Evolutionary conservation across 2,888 invertebrate species (phyloP).

Genomic region (Agrotis ipsilon): DNA sequence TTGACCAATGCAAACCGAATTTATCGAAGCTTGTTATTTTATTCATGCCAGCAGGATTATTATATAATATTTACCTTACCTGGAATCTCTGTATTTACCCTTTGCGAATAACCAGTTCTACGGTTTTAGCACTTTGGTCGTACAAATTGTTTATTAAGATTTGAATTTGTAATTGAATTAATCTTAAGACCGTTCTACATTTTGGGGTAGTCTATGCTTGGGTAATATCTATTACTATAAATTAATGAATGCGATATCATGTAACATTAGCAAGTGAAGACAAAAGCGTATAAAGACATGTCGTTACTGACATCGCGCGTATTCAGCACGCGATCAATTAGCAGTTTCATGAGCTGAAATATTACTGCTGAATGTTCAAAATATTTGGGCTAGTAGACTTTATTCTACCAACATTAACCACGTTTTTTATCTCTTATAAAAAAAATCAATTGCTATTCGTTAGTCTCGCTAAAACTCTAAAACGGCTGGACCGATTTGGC

Average conservation of each 20-base stretch:
- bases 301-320: no score
- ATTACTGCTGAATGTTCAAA: no score
- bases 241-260: neutral
- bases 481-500: no score
- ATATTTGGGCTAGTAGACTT: no score
- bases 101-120: conserved; percentile 33
- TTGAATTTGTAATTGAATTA: conserved; percentile 25
- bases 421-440: no score
- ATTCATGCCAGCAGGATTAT: conserved; percentile 40
- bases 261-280: neutral
- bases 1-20: conserved; percentile 28
- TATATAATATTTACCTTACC: conserved; percentile 43
- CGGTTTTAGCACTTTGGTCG: conserved; percentile 16
- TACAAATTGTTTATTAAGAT: conserved; percentile 49
- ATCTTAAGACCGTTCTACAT: neutral
- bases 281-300: no score
- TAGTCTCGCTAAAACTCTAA: no score
- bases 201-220: neutral
- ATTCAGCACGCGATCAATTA: no score
- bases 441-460: no score
- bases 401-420: no score
- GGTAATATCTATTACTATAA: neutral
- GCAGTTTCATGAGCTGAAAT: no score
- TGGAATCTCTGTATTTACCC: conserved; percentile 37
- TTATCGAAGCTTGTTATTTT: conserved; percentile 41